These are phyloP conservation scores for Centropristis striata DNA, from an alignment of 2,113 vertebrate genomes.

Conservation along the genomic window DNA sequence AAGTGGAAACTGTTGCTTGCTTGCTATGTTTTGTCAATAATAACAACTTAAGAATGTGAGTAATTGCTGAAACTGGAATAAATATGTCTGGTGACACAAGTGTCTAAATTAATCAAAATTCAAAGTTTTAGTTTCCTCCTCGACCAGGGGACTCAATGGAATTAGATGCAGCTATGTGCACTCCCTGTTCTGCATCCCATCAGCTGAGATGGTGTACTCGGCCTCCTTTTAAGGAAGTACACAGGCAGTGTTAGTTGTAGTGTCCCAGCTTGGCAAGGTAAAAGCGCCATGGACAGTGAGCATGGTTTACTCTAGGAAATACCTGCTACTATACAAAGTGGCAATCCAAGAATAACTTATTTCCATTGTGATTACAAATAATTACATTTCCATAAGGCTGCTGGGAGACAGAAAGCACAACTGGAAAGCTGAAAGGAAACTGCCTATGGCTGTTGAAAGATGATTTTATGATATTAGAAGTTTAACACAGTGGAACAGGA, in stretches of 20 bases:
- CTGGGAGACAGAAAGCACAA: constrained; percentile 4
- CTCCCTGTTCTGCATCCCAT: constrained; percentile 62
- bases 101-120: neutral
- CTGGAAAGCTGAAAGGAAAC: neutral
- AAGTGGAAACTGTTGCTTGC: neutral
- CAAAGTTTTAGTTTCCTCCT: constrained; percentile 22
- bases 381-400: constrained; percentile 33
- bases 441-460: neutral
- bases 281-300: constrained; percentile 57
- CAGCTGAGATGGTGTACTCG: constrained; percentile 47
- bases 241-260: constrained; percentile 67
- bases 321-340: constrained; percentile 68
- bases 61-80: neutral
- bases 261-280: constrained; percentile 68
- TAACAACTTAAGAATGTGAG: neutral
- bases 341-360: constrained; percentile 68
- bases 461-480: neutral
- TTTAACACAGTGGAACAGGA: neutral
- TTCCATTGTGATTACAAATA: constrained; percentile 55
- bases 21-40: neutral
- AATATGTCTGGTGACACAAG: constrained; percentile 13
- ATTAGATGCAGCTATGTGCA: constrained; percentile 61
- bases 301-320: constrained; percentile 77
- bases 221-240: constrained; percentile 83
- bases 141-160: constrained; percentile 9